A percentile compares a stretch with the other conserved stretches of the same genome.
Conservation (phyloP, 2,797 vertebrate species). For the Phoeniculus purpureus region DNA sequence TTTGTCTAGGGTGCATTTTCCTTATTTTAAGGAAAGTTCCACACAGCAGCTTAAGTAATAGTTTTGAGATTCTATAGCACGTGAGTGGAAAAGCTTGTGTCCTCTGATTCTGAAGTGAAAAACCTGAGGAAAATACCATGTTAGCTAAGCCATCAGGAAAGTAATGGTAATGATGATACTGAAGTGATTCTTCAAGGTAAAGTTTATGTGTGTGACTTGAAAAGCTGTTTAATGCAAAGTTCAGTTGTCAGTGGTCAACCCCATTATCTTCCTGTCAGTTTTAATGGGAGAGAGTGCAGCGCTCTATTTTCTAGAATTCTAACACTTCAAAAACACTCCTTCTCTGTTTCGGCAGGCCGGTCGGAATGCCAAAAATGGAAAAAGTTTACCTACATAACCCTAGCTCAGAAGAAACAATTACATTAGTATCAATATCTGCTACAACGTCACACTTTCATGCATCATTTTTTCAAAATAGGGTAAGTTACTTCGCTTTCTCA, state of each 20-base stretch:
- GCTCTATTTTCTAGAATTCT: neutral
- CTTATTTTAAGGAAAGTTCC: neutral
- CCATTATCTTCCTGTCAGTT: neutral
- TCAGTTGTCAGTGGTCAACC: neutral
- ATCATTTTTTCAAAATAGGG: constrained; percentile 99
- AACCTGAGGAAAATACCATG: neutral
- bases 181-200: neutral
- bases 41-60: neutral
- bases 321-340: neutral
- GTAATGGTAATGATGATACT: neutral
- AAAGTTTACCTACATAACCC: constrained; percentile 99
- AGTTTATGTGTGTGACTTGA: neutral
- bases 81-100: neutral
- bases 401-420: constrained; percentile 98
- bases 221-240: neutral
- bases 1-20: neutral
- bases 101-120: neutral
- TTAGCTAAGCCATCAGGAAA: neutral
- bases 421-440: constrained; percentile 99
- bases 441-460: constrained; percentile 99
- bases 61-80: neutral
- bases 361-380: constrained; percentile 99
- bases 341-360: constrained; percentile 83
- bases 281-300: neutral
- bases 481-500: constrained; percentile 79